Evolutionary conservation across 1,140 invertebrate species (phyloP).

Genomic region (Phenacoccus solenopsis): DNA sequence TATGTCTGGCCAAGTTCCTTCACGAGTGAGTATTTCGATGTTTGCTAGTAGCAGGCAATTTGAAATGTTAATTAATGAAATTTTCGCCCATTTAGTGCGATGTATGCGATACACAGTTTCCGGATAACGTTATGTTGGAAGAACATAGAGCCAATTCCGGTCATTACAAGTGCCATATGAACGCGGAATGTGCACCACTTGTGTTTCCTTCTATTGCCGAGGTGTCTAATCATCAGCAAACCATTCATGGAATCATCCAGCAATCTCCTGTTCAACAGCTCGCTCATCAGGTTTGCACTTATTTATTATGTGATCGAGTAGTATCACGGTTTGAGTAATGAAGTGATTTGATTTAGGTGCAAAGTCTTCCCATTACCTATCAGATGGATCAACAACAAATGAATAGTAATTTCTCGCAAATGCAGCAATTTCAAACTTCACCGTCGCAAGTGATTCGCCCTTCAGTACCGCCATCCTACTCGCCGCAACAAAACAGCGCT

Average conservation of each 20-base stretch:
- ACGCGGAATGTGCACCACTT: slow-evolving; percentile 33
- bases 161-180: slow-evolving; percentile 36
- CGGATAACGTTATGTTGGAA: slow-evolving; percentile 28
- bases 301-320: background rate
- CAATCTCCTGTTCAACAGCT: slow-evolving; percentile 38
- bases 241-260: slow-evolving; percentile 33
- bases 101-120: background rate
- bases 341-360: background rate
- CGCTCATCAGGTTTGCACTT: slow-evolving; percentile 34
- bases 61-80: background rate
- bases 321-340: too few species aligned
- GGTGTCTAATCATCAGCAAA: slow-evolving; percentile 34
- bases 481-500: background rate
- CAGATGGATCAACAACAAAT: background rate
- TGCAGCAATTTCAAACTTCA: background rate
- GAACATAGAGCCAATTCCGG: slow-evolving; percentile 35
- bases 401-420: background rate
- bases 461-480: background rate
- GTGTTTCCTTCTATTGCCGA: slow-evolving; percentile 33
- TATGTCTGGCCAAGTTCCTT: background rate
- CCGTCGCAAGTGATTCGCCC: background rate
- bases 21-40: background rate
- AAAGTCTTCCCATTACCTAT: background rate
- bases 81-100: background rate
- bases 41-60: background rate